Evolutionary conservation across 2,113 vertebrate genomes (phyloP).

Genomic region (Falco punctatus): DNA sequence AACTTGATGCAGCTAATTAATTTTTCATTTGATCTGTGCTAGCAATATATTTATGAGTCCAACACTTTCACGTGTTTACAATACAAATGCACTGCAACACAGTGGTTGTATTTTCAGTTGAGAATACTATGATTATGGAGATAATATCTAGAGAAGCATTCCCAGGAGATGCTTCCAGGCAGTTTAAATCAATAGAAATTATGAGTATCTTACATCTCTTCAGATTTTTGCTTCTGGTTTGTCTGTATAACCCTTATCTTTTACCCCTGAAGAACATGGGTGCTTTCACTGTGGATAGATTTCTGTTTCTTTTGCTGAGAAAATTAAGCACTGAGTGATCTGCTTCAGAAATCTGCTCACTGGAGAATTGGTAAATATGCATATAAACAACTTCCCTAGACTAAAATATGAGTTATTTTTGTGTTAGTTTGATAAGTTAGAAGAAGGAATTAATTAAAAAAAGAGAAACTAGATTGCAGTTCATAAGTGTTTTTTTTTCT

Average conservation of each 20-base stretch:
- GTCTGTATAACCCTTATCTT: slow-evolving; percentile 1
- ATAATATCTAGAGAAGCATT: slow-evolving; percentile 28
- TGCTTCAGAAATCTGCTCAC: slow-evolving; percentile 42
- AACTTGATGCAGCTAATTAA: background rate
- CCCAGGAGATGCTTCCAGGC: slow-evolving; percentile 1
- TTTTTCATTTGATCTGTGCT: background rate
- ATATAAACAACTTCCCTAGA: slow-evolving; percentile 36
- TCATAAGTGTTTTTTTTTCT: background rate
- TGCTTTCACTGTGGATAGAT: background rate
- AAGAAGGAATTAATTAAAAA: slow-evolving; percentile 20
- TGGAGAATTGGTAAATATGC: slow-evolving; percentile 32
- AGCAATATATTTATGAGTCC: background rate
- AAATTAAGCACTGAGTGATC: slow-evolving; percentile 40
- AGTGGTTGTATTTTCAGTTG: slow-evolving; percentile 10
- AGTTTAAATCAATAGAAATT: slow-evolving; percentile 14
- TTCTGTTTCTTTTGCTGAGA: slow-evolving; percentile 1
- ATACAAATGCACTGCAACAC: background rate
- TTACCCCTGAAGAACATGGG: background rate
- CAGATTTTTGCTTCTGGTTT: background rate
- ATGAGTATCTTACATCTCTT: background rate
- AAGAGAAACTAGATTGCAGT: background rate
- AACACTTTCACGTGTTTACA: background rate
- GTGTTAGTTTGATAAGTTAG: background rate
- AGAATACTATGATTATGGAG: slow-evolving; percentile 4
- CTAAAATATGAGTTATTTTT: slow-evolving; percentile 36